phyloP scores from a whole-genome alignment of 2,797 vertebrate species.

The Melanogrammus aeglefinus region DNA sequence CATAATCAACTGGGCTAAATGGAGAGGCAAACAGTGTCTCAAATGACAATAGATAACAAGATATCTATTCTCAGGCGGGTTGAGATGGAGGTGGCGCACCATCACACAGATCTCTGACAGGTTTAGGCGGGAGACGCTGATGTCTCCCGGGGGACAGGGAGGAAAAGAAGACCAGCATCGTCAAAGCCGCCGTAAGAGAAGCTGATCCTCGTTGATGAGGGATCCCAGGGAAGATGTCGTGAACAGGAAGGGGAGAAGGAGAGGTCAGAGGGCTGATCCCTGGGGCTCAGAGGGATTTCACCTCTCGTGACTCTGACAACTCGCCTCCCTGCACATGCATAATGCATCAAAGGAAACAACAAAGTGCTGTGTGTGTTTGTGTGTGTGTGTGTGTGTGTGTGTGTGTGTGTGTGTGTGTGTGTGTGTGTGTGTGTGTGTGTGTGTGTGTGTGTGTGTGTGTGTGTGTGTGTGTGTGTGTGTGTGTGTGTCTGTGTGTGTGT shows the following conservation, averaged over 20 bases:
- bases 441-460: too few species aligned
- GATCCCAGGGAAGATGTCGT: background rate
- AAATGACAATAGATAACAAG: background rate
- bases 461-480: too few species aligned
- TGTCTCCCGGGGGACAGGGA: background rate
- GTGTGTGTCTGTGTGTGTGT: too few species aligned
- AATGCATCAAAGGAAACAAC: background rate
- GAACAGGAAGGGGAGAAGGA: background rate
- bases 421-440: too few species aligned
- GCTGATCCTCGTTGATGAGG: background rate
- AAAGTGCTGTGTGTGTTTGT: background rate
- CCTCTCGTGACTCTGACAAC: background rate
- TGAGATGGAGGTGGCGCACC: too few species aligned
- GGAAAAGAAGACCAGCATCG: background rate
- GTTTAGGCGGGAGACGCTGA: background rate
- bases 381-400: background rate
- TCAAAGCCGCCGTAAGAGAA: background rate
- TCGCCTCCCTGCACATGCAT: background rate
- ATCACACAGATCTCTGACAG: background rate
- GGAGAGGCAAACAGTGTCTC: background rate
- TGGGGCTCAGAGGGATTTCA: background rate
- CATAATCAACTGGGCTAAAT: background rate
- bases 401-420: too few species aligned
- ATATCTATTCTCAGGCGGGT: too few species aligned
- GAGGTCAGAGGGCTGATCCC: background rate